Base-by-base conservation (phyloP, 2,888 invertebrate genomes). In the Xanthia togata region DNA sequence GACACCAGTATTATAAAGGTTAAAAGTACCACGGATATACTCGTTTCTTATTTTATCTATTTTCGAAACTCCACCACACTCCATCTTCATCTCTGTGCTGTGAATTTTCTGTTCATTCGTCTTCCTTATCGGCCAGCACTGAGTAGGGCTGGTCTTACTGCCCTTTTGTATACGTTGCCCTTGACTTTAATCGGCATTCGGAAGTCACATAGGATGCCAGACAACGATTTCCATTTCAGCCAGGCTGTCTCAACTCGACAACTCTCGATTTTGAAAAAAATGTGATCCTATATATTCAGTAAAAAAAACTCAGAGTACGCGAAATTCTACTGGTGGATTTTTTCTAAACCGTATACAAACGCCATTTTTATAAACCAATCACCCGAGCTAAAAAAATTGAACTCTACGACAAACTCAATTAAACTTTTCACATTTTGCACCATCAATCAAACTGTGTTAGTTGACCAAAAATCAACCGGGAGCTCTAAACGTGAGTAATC, bases 341-440 rank as follows among this genome's bases (percentile, higher is more conserved):
- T 38, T 59, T 38, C 50, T 23, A 62, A 6, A 47, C 23, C 23
- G 50, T 47, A 78, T 73, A 50, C 60, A 73, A 55, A 17, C 17
- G 20, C 47, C 17, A 81, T 55, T 59, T 38, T 79, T 71, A 47
- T 55, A 50, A 83, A 38, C 50, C 31, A 59, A 75, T 70, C 68
- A 60, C 17, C 53, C 70, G 69, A 47, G 47, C 50, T 17, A 70
- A 81, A 72, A 84, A 82, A 78, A 44, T 59, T 70, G 38, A 70
- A 57, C 60, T 75, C 65, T 55, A 57, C 44, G 31, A 69, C 55
- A 59, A 74, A 83, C 70, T 85, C 82, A 60, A 83, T 83, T 85
- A 82, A 83, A 85, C 83, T 83, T 85, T 85, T 60, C 65, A 82
- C 69, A 82, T 83, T 85, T 70, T 70, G 50, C 65, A 53, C 63